Evolutionary conservation across 2,797 vertebrate species (phyloP), one percentile per base, ranked within the genome.

Genomic region (Apogon talboti): DNA sequence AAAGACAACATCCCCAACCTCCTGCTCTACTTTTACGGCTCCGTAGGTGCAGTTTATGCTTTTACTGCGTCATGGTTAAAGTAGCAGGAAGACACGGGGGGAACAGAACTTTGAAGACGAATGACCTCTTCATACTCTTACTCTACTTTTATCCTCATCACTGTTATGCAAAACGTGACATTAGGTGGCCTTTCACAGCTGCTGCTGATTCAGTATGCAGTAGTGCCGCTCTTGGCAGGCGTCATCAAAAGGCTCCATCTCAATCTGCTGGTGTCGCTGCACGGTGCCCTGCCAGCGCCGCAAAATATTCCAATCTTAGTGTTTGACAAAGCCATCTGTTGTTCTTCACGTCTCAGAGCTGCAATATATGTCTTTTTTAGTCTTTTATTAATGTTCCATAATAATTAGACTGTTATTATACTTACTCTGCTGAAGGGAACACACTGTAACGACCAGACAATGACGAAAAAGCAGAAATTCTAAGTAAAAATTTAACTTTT

Each of bases 111-210:
- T n/a, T n/a, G n/a, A n/a, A n/a, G 7, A 44, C 6, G 16, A 7
- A 59, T 33, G 0, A 1, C 50, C 6, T 30, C n/a, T 3, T 38
- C 48, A 35, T 13, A 9, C 15, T 0, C 1, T 0, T 45, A 55
- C 21, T 24, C 5, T 24, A 24, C 21, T 58, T 62, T 35, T 2
- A 43, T 72, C 52, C 4, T 45, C 40, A 46, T 58, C 61, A 14
- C 46, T 40, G 45, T 46, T 56, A 76, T 59, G 66, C 54, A 73
- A 70, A 51, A 37, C 49, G 11, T 54, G 67, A 67, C 68, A 64
- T 62, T 24, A 52, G 55, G 0, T 42, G 44, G 3, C 47, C 59
- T 79, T 53, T 71, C 37, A 44, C 54, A 59, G 55, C 72, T 67
- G 64, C 64, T 46, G 54, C 68, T 18, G 42, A 61, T 64, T 73